Evolutionary conservation across 1,140 invertebrate genomes (phyloP).

Genomic region (Sarcophaga bullata): DNA sequence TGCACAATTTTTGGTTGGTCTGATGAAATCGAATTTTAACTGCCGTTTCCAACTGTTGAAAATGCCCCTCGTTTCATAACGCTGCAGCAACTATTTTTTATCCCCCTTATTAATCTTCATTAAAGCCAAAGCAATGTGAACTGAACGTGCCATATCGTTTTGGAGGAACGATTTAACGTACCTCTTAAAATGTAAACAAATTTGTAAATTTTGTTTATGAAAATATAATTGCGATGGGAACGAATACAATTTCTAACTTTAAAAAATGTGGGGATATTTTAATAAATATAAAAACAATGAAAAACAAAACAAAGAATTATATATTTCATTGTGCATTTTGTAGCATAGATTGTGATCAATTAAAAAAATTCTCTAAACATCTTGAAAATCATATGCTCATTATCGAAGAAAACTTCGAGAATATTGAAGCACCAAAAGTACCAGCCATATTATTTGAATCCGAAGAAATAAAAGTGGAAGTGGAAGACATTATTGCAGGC

Average conservation of each 20-base stretch:
- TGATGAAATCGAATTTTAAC: no score
- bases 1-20: no score
- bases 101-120: no score
- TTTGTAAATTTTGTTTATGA: not conserved
- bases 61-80: no score
- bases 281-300: not conserved
- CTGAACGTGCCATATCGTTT: not conserved
- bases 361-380: slow-evolving; percentile 26
- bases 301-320: not conserved
- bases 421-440: not conserved
- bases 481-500: not conserved
- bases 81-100: no score
- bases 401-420: not conserved
- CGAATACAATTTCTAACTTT: not conserved
- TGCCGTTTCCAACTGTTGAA: no score
- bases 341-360: slow-evolving; percentile 12
- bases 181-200: not conserved
- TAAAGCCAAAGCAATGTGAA: not conserved
- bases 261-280: slow-evolving; percentile 26
- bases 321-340: slow-evolving; percentile 28
- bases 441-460: not conserved
- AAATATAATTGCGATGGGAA: not conserved
- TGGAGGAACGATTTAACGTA: not conserved
- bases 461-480: not conserved
- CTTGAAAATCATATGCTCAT: not conserved